A percentile compares a stretch with the other conserved stretches of the same genome.
These are phyloP conservation scores for Microhierax caerulescens DNA, from an alignment of 2,797 vertebrate genomes.

Conservation along the genomic window DNA sequence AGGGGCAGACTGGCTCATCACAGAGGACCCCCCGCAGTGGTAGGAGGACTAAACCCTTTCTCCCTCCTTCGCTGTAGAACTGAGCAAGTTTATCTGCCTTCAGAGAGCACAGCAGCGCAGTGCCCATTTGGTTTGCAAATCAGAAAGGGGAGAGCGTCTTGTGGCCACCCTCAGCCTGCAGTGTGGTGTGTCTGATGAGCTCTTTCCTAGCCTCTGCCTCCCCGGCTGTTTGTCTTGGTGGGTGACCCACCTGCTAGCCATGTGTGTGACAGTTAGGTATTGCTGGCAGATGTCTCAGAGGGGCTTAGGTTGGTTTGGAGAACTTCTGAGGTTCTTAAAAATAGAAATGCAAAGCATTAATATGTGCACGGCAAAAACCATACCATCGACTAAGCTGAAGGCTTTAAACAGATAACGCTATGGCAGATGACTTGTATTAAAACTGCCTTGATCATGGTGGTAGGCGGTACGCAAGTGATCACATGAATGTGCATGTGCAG, in stretches of 20 bases:
- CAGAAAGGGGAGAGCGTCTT: neutral
- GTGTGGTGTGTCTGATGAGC: neutral
- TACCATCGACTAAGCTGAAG: rapidly evolving
- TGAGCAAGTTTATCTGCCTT: rapidly evolving
- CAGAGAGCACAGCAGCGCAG: rapidly evolving
- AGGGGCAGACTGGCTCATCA: neutral
- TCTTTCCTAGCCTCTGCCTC: neutral
- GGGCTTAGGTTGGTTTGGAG: neutral
- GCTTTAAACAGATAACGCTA: neutral
- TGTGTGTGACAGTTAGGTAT: neutral
- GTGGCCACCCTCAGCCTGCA: rapidly evolving
- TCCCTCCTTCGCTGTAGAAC: neutral
- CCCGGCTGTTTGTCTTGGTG: neutral
- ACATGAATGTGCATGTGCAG: rapidly evolving
- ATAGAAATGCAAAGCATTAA: neutral
- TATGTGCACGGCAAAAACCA: neutral
- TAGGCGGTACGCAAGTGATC: neutral
- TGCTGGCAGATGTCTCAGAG: neutral
- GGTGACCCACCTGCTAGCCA: neutral
- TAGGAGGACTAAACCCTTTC: neutral
- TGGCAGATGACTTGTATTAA: neutral
- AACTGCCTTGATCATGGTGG: neutral
- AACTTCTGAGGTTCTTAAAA: neutral
- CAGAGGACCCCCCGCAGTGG: rapidly evolving
- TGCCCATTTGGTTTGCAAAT: neutral